Evolutionary conservation across 1,140 invertebrate genomes (phyloP).

Genomic region (Musca vetustissima): DNA sequence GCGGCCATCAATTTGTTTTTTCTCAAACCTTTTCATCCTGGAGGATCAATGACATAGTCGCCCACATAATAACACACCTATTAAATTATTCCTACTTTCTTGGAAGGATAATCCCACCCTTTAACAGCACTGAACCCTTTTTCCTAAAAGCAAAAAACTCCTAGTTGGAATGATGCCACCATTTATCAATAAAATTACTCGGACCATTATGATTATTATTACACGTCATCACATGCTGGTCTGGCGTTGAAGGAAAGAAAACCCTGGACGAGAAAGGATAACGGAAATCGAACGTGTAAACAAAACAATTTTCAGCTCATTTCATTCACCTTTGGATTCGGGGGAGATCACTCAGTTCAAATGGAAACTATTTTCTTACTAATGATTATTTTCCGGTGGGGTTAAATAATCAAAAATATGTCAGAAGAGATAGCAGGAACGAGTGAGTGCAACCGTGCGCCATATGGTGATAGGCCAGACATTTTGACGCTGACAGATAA

Average conservation of each 20-base stretch:
- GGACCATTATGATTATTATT: constrained; percentile 9
- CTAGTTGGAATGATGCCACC: not conserved
- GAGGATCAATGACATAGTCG: too few relatives aligned
- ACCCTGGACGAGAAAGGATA: too few relatives aligned
- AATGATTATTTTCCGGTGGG: too few relatives aligned
- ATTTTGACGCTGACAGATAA: not conserved
- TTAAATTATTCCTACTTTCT: too few relatives aligned
- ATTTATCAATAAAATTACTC: constrained; percentile 17
- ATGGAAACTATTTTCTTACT: not conserved
- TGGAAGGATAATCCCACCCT: too few relatives aligned
- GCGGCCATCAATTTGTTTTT: too few relatives aligned
- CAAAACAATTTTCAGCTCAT: not conserved
- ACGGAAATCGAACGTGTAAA: not conserved
- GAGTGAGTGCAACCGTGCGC: not conserved
- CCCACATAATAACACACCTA: too few relatives aligned
- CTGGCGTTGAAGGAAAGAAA: not conserved
- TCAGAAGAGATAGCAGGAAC: not conserved
- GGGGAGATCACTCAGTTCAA: too few relatives aligned
- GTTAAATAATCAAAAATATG: constrained; percentile 11
- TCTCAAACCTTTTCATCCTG: too few relatives aligned
- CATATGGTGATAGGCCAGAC: not conserved
- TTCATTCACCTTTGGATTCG: too few relatives aligned
- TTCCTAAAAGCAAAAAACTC: too few relatives aligned
- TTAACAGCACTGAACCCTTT: not conserved
- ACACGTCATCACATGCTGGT: constrained; percentile 19